phyloP scores from a whole-genome alignment of 2,113 vertebrate species.

The Tretioscincus oriximinensis region DNA sequence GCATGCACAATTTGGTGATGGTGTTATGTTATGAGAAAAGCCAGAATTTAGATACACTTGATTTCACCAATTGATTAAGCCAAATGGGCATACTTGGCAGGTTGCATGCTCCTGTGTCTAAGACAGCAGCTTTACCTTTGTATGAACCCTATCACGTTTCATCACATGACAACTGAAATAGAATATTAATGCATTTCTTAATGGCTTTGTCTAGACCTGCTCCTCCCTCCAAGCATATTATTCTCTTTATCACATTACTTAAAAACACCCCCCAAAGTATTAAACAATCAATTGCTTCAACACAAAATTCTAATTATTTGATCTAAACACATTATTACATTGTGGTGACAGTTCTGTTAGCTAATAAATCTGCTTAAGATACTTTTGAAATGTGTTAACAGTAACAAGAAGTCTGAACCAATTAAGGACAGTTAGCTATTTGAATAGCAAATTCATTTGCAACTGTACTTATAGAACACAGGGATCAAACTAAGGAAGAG shows the following conservation, averaged over 20 bases:
- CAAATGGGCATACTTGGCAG: constrained; percentile 69
- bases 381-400: neutral
- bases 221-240: constrained; percentile 40
- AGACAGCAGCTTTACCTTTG: constrained; percentile 63
- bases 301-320: neutral
- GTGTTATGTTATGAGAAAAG: constrained; percentile 72
- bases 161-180: constrained; percentile 69
- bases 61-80: constrained; percentile 60
- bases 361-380: neutral
- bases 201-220: constrained; percentile 48
- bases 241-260: constrained; percentile 12
- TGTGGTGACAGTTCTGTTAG: neutral
- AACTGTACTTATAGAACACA: constrained; percentile 13
- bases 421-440: neutral
- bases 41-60: constrained; percentile 62
- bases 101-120: constrained; percentile 61
- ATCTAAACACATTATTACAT: neutral
- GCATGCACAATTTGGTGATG: constrained; percentile 56
- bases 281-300: neutral
- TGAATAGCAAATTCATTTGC: constrained; percentile 20
- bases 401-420: constrained; percentile 6
- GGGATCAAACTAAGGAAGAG: constrained; percentile 17
- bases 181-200: constrained; percentile 63
- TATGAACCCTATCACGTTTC: constrained; percentile 67
- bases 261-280: neutral